Evolutionary conservation across 2,888 invertebrate genomes (phyloP).

Genomic region (Neoitamus cyanurus): DNA sequence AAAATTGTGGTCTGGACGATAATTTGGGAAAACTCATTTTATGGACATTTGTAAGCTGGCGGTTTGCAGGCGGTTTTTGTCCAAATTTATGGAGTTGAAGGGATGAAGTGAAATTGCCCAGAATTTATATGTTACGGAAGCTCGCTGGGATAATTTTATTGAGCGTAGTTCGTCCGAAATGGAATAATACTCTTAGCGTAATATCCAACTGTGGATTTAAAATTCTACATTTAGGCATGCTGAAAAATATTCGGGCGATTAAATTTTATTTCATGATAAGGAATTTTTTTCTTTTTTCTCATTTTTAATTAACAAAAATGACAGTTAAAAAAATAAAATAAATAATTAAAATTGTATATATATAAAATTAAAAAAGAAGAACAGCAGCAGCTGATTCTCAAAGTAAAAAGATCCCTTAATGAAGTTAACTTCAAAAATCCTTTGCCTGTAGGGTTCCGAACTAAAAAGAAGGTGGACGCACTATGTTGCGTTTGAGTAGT

Average conservation of each 20-base stretch:
- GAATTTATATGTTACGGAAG: not conserved
- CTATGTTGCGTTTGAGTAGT: too few relatives aligned
- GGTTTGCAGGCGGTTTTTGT: not conserved
- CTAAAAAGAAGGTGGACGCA: too few relatives aligned
- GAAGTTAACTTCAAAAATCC: too few relatives aligned
- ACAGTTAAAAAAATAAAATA: too few relatives aligned
- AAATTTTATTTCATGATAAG: too few relatives aligned
- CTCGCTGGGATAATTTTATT: not conserved
- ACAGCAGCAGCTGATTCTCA: too few relatives aligned
- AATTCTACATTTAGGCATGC: not conserved
- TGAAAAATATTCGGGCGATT: not conserved
- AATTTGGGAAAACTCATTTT: constrained; percentile 5
- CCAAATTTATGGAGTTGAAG: not conserved
- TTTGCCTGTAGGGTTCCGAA: too few relatives aligned
- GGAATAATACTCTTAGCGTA: not conserved
- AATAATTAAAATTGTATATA: too few relatives aligned
- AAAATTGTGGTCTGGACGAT: not conserved
- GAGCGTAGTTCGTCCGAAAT: not conserved
- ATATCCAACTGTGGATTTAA: not conserved
- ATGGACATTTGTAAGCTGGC: not conserved
- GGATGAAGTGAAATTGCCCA: not conserved
- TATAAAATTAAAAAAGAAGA: too few relatives aligned
- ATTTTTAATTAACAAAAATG: too few relatives aligned
- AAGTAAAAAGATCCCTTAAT: too few relatives aligned
- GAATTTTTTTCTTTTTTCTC: too few relatives aligned